These are phyloP conservation scores for Manis crassicaudata DNA, from an alignment of 2,797 vertebrate genomes.

Conservation along the genomic window DNA sequence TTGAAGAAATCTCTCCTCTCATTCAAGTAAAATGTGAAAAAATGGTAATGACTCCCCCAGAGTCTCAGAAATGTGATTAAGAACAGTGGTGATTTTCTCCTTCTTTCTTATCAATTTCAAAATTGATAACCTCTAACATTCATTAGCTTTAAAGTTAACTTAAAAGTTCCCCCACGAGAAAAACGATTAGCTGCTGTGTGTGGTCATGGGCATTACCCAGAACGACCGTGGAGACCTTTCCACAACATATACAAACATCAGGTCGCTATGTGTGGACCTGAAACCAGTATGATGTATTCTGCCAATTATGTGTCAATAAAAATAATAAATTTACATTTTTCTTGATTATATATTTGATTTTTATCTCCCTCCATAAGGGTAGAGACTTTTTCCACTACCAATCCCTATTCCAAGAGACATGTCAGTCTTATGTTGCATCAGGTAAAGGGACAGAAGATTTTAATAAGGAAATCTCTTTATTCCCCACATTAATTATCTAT, in stretches of 20 bases:
- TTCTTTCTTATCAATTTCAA: background rate
- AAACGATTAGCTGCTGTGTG: background rate
- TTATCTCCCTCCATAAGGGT: background rate
- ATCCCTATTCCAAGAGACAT: background rate
- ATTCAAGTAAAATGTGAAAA: background rate
- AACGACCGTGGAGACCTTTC: background rate
- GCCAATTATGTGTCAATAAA: background rate
- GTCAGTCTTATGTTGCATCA: background rate
- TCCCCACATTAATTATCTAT: background rate
- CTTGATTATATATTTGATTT: background rate
- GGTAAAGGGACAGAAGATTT: background rate
- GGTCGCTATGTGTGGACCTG: background rate
- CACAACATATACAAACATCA: background rate
- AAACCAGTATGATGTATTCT: background rate
- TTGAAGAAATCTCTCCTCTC: background rate
- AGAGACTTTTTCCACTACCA: background rate
- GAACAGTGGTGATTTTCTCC: background rate
- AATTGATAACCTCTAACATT: background rate
- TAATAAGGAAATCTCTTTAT: background rate
- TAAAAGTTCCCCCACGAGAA: background rate
- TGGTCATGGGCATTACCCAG: background rate
- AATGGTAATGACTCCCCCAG: background rate
- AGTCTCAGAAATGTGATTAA: background rate
- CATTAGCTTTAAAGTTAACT: background rate
- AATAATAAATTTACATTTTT: background rate